Evolutionary conservation across 2,888 invertebrate species (phyloP), one percentile per base, ranked within the genome.

Genomic region (Limnephilus auricula): DNA sequence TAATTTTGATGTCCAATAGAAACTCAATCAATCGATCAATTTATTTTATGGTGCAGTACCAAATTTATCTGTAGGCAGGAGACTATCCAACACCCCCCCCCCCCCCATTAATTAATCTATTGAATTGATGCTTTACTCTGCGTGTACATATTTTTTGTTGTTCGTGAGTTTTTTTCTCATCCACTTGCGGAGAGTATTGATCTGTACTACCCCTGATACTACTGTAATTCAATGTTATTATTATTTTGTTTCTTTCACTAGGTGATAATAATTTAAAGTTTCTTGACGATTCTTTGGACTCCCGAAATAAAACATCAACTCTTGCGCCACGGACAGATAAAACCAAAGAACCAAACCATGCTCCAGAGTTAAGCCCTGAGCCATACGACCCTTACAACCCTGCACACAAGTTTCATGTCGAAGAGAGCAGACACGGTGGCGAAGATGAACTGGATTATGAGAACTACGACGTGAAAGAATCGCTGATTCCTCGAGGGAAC

Each of bases 301-400:
- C 87, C 18, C 34, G n/a, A 15, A 88, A 88, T 32, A 78, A 34
- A 32, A 32, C 87, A 34, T 78, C 65, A 4, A 45, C 86, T 13
- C 50, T 78, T 9, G 25, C 31, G 12, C 15, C 85, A 31, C 10
- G 40, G 31, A 79, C 34, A 32, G 90, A 87, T 30, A 79, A 82
- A 45, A 89, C 65, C 50, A 86, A 50, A 83, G 90, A 87, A n/a
- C 30, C 82, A 18, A 91, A 92, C 37, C 32, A 32, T n/a, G 34
- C 30, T 32, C 89, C 82, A 9, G 78, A 89, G 18, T 34, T 91
- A n/a, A 83, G 85, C n/a, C 92, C 92, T 3, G 93, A 93, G 45
- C 84, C 93, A 9, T 93, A 80, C 84, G 93, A 93, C 89, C 93
- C 93, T 2, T 93, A 93, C 79, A 93, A 92, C 40, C 93, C 93